Conservation (phyloP, 2,888 invertebrate genomes). For the Parapristionchus giblindavisi region DNA sequence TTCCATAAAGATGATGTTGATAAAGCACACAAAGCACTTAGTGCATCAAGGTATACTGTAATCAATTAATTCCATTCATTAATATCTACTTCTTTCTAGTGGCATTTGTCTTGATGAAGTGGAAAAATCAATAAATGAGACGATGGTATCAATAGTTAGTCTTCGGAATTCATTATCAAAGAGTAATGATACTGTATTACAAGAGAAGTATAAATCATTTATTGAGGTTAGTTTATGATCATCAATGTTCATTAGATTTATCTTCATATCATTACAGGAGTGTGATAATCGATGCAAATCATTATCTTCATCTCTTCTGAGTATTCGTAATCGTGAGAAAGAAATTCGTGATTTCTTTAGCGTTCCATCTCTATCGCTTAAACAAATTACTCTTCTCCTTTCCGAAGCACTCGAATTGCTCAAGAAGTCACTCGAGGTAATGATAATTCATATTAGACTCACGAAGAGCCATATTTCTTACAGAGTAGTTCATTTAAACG, state of each 20-base stretch:
- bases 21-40: not conserved
- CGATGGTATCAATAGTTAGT: not conserved
- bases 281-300: constrained; percentile 18
- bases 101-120: constrained; percentile 25
- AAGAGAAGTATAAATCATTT: constrained; percentile 4
- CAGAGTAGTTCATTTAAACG: too few species aligned
- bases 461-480: too few species aligned
- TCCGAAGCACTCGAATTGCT: constrained; percentile 26
- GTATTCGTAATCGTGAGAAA: not conserved
- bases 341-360: not conserved
- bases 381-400: constrained; percentile 6
- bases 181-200: not conserved
- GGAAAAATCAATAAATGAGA: not conserved
- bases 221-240: constrained; percentile 18
- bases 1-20: constrained; percentile 8
- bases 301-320: not conserved
- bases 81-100: not conserved
- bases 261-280: not conserved
- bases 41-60: constrained; percentile 6
- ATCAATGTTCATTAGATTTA: not conserved
- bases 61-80: not conserved
- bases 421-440: constrained; percentile 19
- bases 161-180: constrained; percentile 1
- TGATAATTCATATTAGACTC: too few species aligned
- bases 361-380: not conserved